Conservation (phyloP, 2,888 invertebrate genomes). For the Synergus gifuensis region DNA sequence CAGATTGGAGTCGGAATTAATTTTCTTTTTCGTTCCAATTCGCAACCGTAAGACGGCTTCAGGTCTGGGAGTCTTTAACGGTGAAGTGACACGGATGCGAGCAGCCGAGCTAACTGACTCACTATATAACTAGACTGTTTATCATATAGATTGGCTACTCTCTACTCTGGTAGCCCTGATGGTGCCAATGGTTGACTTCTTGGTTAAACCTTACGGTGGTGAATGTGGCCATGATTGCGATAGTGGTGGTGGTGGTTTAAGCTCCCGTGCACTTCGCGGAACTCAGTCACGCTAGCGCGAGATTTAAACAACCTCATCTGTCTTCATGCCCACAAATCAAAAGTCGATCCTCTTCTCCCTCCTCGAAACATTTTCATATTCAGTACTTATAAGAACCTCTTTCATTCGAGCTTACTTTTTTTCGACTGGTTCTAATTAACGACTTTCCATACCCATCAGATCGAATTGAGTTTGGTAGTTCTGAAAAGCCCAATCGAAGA, state of each 20-base stretch:
- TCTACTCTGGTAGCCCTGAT: conserved; percentile 43
- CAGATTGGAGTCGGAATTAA: conserved; percentile 9
- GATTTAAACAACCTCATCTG: conserved; percentile 40
- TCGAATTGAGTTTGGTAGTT: too few species aligned
- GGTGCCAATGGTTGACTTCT: conserved; percentile 38
- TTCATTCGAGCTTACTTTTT: not conserved
- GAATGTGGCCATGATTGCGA: conserved; percentile 8
- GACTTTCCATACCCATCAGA: too few species aligned
- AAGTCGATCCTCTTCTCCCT: not conserved
- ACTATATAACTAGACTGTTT: conserved; percentile 68
- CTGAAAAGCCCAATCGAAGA: too few species aligned
- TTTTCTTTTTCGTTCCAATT: conserved; percentile 41
- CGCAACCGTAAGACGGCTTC: conserved; percentile 41
- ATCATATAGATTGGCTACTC: conserved; percentile 74
- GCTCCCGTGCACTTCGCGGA: conserved; percentile 49
- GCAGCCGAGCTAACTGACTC: conserved; percentile 43
- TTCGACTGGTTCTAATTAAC: too few species aligned
- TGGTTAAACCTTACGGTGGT: conserved; percentile 6
- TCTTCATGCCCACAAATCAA: conserved; percentile 21
- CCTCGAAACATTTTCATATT: not conserved
- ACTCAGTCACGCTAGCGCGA: conserved; percentile 44
- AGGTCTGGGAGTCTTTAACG: conserved; percentile 51
- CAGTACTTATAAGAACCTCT: not conserved
- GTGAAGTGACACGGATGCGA: conserved; percentile 61
- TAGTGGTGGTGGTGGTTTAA: conserved; percentile 34